phyloP scores from a whole-genome alignment of 92 coral and sea anemone genomes.

The Isaurus tuberculatus region DNA sequence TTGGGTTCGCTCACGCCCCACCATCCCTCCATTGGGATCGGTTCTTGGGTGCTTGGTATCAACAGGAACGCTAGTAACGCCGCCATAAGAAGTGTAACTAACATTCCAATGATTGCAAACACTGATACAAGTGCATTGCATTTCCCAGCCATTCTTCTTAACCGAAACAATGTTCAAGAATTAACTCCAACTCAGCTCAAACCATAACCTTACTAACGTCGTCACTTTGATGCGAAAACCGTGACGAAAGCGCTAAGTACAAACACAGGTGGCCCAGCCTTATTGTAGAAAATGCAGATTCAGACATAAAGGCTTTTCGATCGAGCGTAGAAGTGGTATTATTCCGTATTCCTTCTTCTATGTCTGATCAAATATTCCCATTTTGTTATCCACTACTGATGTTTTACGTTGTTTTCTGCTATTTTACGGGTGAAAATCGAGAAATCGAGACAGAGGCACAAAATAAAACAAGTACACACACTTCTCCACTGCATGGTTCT shows the following conservation, averaged over 20 bases:
- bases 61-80: background rate
- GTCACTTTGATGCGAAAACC: background rate
- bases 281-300: too few relatives aligned
- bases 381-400: too few relatives aligned
- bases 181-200: background rate
- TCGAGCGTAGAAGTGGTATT: too few relatives aligned
- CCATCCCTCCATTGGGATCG: slow-evolving; percentile 66
- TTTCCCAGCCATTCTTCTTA: background rate
- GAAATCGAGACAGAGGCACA: too few relatives aligned
- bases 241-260: background rate
- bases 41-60: background rate
- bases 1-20: slow-evolving; percentile 76
- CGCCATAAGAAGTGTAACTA: background rate
- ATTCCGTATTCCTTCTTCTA: too few relatives aligned
- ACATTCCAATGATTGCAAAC: background rate
- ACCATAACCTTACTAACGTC: background rate
- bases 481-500: too few relatives aligned
- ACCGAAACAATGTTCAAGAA: background rate
- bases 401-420: too few relatives aligned
- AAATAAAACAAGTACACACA: too few relatives aligned
- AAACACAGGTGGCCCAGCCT: too few relatives aligned
- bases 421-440: too few relatives aligned
- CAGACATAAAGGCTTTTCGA: too few relatives aligned
- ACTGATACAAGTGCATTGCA: background rate
- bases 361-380: too few relatives aligned